Evolutionary conservation across 1,140 invertebrate species (phyloP), one percentile per base, ranked within the genome.

Genomic region (Pseudomyrmex gracilis): DNA sequence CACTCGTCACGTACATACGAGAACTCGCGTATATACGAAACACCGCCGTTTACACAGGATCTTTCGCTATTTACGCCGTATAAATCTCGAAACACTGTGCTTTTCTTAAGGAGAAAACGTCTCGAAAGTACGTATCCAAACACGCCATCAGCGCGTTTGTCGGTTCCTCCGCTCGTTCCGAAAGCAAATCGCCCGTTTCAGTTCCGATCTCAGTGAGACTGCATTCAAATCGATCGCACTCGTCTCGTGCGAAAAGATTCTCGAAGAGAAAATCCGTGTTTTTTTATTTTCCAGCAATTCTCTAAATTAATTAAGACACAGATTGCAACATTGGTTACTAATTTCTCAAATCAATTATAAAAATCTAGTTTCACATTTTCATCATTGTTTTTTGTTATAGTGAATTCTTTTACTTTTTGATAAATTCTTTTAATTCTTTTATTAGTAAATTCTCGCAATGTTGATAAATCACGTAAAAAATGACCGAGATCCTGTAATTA

Each of bases 1-100:
- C 58, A 74, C 87, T 83, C 63, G 76, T 83, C 86, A 85, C 87
- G 84, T 88, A 88, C 83, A 34, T 34, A 34, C 34, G 67, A n/a
- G 20, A 73, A 51, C 51, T 63, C n/a, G 20, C 66, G 55, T 87
- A 53, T 87, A 85, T 84, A 77, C 82, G 53, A 60, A 78, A 66
- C 49, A 15, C 34, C n/a, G 74, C 22, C 85, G 84, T 85, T 85
- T 87, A 57, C 87, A 20, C 43, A 77, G 71, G 45, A 87, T 70
- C 53, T 58, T 82, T 67, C 12, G 64, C 49, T 82, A 82, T 88
- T 88, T 88, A 74, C 10, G 20, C 73, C 22, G 8, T 85, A 77
- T 83, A 74, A 86, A 87, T 77, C 80, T 51, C 57, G 55, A 24
- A 10, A 67, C 58, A 47, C 34, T 53, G 53, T 67, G 68, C 76